A percentile compares a stretch with the other conserved stretches of the same genome.
Evolutionary conservation across 2,113 vertebrate species (phyloP).

Genomic region (Sphaerodactylus townsendi): DNA sequence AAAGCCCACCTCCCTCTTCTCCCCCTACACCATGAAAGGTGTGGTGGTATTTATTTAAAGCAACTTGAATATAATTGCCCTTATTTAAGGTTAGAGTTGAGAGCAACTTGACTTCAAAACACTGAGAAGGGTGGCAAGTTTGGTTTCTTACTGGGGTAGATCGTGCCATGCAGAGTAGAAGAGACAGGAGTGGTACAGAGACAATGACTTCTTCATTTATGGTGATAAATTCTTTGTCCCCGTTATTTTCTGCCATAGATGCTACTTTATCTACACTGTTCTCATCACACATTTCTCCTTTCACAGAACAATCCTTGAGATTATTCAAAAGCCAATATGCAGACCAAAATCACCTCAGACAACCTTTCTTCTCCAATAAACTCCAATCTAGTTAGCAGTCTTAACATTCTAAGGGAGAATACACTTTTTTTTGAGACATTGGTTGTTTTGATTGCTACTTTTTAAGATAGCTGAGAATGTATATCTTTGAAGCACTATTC

Average conservation of each 20-base stretch:
- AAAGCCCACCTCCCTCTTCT: slow-evolving; percentile 16
- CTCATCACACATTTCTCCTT: neutral
- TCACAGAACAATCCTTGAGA: neutral
- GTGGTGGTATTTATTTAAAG: slow-evolving; percentile 59
- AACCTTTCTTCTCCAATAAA: neutral
- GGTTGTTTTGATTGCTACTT: neutral
- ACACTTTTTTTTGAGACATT: neutral
- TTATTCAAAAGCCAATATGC: neutral
- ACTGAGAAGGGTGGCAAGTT: slow-evolving; percentile 5
- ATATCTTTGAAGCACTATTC: neutral
- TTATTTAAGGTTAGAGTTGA: slow-evolving; percentile 51
- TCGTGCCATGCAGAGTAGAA: neutral
- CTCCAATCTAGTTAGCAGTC: neutral
- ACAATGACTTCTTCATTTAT: neutral
- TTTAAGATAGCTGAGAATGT: neutral
- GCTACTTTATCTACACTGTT: neutral
- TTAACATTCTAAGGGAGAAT: neutral
- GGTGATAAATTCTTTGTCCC: neutral
- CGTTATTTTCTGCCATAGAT: neutral
- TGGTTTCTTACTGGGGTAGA: slow-evolving; percentile 42
- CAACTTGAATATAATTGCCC: slow-evolving; percentile 66
- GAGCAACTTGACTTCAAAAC: slow-evolving; percentile 50
- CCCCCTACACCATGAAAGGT: neutral
- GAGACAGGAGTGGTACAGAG: neutral
- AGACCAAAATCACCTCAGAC: neutral